Evolutionary conservation across 2,888 invertebrate genomes (phyloP).

Genomic region (Hirudinaria manillensis): DNA sequence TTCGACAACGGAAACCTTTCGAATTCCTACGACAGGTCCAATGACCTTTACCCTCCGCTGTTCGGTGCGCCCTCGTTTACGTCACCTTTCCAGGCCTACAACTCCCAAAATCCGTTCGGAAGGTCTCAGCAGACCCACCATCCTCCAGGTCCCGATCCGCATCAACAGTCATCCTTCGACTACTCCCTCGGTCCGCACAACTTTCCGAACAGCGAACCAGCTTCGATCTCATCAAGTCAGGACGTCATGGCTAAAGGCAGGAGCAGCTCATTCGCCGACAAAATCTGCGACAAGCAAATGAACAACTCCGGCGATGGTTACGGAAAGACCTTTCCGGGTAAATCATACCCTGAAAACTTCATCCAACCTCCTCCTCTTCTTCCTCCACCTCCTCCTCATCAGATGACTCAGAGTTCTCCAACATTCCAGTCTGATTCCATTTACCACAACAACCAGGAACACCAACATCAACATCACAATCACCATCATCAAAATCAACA

Average conservation of each 20-base stretch:
- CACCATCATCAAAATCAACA: constrained; percentile 17
- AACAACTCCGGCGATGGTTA: not conserved
- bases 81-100: not conserved
- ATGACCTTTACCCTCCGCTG: not conserved
- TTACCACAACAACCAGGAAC: constrained; percentile 17
- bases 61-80: not conserved
- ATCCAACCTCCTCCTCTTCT: no score
- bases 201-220: not conserved
- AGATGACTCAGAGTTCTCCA: not conserved
- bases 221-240: not conserved
- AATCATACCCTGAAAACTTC: no score
- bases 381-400: not conserved
- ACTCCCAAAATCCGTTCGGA: not conserved
- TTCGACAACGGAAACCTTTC: not conserved
- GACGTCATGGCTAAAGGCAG: not conserved
- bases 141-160: not conserved
- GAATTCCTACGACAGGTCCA: not conserved
- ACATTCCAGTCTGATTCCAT: constrained; percentile 5
- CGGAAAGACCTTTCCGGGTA: not conserved
- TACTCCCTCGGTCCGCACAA: not conserved
- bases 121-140: constrained; percentile 12
- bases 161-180: not conserved
- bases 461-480: not conserved
- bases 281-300: not conserved
- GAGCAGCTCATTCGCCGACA: not conserved